phyloP scores from a whole-genome alignment of 2,113 vertebrate species.

The Rutilus rutilus region DNA sequence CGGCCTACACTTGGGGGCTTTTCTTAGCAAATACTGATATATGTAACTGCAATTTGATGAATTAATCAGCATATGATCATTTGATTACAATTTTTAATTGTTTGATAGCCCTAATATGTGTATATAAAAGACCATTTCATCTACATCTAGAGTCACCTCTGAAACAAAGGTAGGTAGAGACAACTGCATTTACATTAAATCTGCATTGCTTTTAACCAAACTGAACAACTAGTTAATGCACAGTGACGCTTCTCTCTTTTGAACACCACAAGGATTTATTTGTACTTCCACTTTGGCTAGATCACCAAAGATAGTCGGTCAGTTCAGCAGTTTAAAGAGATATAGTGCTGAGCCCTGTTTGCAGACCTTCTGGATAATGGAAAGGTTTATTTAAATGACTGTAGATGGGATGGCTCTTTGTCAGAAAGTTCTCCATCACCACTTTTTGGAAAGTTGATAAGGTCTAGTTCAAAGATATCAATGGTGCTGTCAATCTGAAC shows the following conservation, averaged over 20 bases:
- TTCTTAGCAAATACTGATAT: background rate
- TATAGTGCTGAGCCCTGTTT: background rate
- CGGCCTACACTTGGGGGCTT: background rate
- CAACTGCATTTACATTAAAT: background rate
- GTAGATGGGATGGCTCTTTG: background rate
- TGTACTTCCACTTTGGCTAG: background rate
- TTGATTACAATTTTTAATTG: background rate
- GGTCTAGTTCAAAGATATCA: background rate
- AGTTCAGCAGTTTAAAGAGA: background rate
- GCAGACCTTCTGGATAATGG: background rate
- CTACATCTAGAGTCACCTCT: background rate
- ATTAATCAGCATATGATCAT: background rate
- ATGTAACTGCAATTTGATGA: background rate
- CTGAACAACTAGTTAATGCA: background rate
- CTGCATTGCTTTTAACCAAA: background rate
- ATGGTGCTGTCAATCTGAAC: background rate
- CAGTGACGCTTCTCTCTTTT: conserved; percentile 8
- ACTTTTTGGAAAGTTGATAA: background rate
- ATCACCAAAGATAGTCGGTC: conserved; percentile 6
- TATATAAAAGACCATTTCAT: background rate
- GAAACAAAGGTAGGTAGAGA: background rate
- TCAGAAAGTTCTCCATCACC: background rate
- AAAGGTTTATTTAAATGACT: background rate
- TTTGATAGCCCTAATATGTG: conserved; percentile 7
- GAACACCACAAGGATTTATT: conserved; percentile 16